Evolutionary conservation across 2,888 invertebrate species (phyloP), one percentile per base, ranked within the genome.

Genomic region (Machimus rusticus): DNA sequence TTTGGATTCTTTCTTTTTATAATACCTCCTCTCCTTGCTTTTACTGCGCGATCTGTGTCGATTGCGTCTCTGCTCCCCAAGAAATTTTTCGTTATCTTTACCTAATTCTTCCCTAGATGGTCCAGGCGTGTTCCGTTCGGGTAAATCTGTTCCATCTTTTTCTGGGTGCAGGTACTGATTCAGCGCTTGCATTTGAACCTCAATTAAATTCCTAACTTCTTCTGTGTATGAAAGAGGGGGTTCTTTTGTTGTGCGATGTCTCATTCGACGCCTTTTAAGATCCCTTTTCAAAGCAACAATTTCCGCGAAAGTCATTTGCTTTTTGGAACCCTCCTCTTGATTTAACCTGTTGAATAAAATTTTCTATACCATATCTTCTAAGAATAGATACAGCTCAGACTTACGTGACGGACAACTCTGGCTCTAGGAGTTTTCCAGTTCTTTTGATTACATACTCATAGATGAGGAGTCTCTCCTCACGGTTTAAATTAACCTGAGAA

Each of bases 111-210:
- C 28, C 28, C 43, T 46, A 8, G 82, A 57, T 9, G 34, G n/a
- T 2, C 82, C n/a, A 12, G 34, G 37, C n/a, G 6, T 23, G n/a
- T 82, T 34, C 23, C 14, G 8, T 1, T 3, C 14, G 3, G 66
- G 43, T 3, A 39, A 2, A 39, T 43, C 23, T 43, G n/a, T 14
- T 0, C 0, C 23, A 19, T 19, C 8, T 23, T 66, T 84, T n/a
- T 85, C 74, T 28, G 74, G 74, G 1, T 79, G 57, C 3, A 90
- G 57, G 88, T 90, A 91, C 79, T 90, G 90, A n/a, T 88, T 84
- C 16, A 92, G 79, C 2, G 92, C 91, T 86, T 91, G 89, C 93
- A 93, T 92, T 90, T 93, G 93, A 14, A 92, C 88, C 2, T 90
- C 89, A 6, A 93, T 91, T 51, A 93, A 88, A 79, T 91, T 90